Evolutionary conservation across 2,797 vertebrate genomes (phyloP).

Genomic region (Typhlichthys eigenmanni): DNA sequence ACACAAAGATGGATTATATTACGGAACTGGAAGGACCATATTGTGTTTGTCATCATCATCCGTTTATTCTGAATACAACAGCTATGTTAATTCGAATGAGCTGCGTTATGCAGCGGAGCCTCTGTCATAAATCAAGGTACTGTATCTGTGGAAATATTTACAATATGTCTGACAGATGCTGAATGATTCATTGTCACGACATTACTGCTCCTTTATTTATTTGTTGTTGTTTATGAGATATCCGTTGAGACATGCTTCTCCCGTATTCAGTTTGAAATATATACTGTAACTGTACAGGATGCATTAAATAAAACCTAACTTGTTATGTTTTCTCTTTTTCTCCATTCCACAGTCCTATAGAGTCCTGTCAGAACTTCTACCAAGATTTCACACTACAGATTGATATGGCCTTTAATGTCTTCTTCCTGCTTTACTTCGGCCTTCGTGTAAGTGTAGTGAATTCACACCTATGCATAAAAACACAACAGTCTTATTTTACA

Average conservation of each 20-base stretch:
- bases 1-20: constrained; percentile 56
- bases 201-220: constrained; percentile 40
- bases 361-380: constrained; percentile 99
- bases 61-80: constrained; percentile 16
- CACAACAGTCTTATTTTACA: neutral
- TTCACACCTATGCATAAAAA: no score
- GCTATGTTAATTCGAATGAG: constrained; percentile 12
- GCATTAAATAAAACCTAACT: neutral
- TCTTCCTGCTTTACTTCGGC: constrained; percentile 99
- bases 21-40: constrained; percentile 30
- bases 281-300: neutral
- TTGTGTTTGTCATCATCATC: constrained; percentile 44
- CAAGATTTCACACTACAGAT: constrained; percentile 99
- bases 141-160: constrained; percentile 39
- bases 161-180: constrained; percentile 27
- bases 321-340: constrained; percentile 32
- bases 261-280: neutral
- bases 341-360: constrained; percentile 88
- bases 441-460: constrained; percentile 86
- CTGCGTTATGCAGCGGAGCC: constrained; percentile 11
- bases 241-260: constrained; percentile 11
- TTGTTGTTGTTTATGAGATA: constrained; percentile 19
- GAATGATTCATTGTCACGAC: constrained; percentile 57
- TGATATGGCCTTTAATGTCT: constrained; percentile 99
- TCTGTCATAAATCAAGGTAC: constrained; percentile 31